Base-by-base conservation (phyloP, 2,797 vertebrate species). In the Anguilla anguilla region DNA sequence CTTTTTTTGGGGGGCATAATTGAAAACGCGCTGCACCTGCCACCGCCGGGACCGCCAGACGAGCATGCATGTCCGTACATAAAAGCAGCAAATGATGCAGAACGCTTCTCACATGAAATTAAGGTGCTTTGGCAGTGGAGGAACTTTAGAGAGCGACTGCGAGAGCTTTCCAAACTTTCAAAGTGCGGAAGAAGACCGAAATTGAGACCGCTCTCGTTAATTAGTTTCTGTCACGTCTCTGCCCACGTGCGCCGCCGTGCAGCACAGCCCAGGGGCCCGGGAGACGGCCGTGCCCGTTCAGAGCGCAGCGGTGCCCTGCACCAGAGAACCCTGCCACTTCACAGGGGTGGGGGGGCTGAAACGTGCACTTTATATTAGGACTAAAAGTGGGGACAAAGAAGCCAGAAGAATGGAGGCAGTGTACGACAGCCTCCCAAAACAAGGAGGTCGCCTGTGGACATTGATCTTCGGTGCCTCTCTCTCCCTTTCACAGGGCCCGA, bases 391-490 rank as follows among this genome's bases (percentile, higher is more conserved):
- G 89, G 88, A 91, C 90, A 90, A 91, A 90, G 88, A 53, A 53
- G 87, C 49, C 31, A 22, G 25, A 91, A 92, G 91, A 92, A 94
- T 92, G 92, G 93, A 82, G 87, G 87, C 92, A 93, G 93, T 93
- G 93, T 94, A 91, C 88, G 91, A 92, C 89, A 93, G 90, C 88
- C 89, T 88, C 49, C 51, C 88, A 74, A 91, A 93, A 94, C 92
- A 93, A 91, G 92, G 92, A 93, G 92, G 93, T 95, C 90, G 89
- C 85, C 93, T 93, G 92, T 93, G 91, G 90, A 94, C 94, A 93
- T 92, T 92, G 93, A 94, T 92, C 88, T 92, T 55, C 89, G 88
- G 89, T 92, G 89, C 89, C 86, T 89, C 88, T 91, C 89, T 89
- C 46, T 88, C 85, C 85, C 90, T 91, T 90, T 86, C 89, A 87